Evolutionary conservation across 1,140 invertebrate genomes (phyloP).

Genomic region (Drosophila paulistorum): DNA sequence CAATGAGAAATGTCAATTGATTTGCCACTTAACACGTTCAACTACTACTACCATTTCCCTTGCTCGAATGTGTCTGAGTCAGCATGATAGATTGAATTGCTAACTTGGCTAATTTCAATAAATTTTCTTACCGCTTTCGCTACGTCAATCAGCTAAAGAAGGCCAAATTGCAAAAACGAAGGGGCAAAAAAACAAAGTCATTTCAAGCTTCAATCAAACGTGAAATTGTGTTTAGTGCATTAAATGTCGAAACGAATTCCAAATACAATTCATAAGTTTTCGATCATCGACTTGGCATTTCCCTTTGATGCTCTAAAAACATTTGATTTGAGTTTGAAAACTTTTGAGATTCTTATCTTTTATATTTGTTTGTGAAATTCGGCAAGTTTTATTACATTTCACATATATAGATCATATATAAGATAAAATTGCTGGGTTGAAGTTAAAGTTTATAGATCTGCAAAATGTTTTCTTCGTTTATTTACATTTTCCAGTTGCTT

Average conservation of each 20-base stretch:
- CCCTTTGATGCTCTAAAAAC: background rate
- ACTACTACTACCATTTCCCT: background rate
- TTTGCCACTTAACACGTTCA: slow-evolving; percentile 12
- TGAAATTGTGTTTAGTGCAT: slow-evolving; percentile 13
- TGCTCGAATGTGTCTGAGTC: slow-evolving; percentile 6
- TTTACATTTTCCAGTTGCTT: background rate
- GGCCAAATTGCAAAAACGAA: background rate
- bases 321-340: no score
- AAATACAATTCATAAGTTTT: background rate
- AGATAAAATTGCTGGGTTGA: no score
- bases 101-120: slow-evolving; percentile 12
- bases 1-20: slow-evolving; percentile 9
- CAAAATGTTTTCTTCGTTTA: background rate
- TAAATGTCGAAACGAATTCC: slow-evolving; percentile 8
- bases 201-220: slow-evolving; percentile 12
- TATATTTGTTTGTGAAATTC: no score
- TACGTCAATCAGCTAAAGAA: slow-evolving; percentile 8
- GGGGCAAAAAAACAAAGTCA: background rate
- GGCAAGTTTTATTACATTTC: no score
- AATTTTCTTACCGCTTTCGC: slow-evolving; percentile 4
- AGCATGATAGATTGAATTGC: slow-evolving; percentile 11
- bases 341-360: no score
- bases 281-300: background rate
- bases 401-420: no score
- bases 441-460: background rate